Conservation (phyloP, 2,113 vertebrate genomes). For the Coracopsis vasa region DNA sequence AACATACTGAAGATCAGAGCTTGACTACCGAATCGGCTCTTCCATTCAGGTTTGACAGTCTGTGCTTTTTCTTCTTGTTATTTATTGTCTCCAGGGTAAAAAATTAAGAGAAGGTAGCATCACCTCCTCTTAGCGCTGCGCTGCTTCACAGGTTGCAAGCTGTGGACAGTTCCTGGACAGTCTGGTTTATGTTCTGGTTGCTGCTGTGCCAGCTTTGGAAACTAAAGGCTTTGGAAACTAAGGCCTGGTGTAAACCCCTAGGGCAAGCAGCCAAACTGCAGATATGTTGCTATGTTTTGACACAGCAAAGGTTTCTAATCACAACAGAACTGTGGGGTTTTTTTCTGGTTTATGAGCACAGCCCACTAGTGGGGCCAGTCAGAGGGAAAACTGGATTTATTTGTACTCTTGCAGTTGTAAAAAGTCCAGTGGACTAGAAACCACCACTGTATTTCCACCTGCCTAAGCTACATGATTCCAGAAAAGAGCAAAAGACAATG, state of each 20-base stretch:
- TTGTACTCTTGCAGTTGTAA: neutral
- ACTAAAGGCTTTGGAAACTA: neutral
- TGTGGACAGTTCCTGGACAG: neutral
- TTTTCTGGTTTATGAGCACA: neutral
- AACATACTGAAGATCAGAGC: neutral
- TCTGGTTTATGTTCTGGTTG: neutral
- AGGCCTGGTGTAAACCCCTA: neutral
- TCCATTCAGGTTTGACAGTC: neutral
- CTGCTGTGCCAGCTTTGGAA: neutral
- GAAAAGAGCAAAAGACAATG: neutral
- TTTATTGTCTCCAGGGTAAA: neutral
- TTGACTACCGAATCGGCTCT: neutral
- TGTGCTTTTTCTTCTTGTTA: neutral
- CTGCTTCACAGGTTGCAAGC: neutral
- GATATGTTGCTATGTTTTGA: neutral
- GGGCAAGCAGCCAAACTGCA: neutral
- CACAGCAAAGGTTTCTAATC: neutral
- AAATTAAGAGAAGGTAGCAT: neutral
- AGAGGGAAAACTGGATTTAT: neutral
- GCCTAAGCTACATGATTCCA: neutral
- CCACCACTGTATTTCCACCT: neutral
- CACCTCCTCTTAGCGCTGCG: accelerated
- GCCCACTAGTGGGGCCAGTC: neutral
- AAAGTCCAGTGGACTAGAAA: neutral
- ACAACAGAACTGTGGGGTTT: neutral